A percentile compares a stretch with the other conserved stretches of the same genome.
These are phyloP conservation scores for Caenorhabditis virilis DNA, from an alignment of 2,888 invertebrate species.

Conservation along the genomic window DNA sequence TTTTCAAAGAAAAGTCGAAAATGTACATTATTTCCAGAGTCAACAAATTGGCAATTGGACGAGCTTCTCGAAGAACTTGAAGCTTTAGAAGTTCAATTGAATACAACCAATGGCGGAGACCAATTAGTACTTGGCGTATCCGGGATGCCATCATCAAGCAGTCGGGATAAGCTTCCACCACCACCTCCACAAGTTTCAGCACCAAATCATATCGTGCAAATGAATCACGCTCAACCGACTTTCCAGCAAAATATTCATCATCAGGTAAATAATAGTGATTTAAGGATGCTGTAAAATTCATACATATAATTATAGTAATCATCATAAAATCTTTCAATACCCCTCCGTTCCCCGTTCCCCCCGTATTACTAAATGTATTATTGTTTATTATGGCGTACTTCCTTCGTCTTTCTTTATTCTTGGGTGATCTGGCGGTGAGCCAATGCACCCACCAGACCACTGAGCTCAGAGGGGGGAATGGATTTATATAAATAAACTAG, in stretches of 20 bases:
- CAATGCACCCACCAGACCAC: no score
- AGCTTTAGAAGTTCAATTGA: constrained; percentile 79
- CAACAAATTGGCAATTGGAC: constrained; percentile 93
- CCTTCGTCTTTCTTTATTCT: no score
- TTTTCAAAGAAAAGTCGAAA: not conserved
- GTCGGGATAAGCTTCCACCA: constrained; percentile 8
- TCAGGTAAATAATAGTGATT: no score
- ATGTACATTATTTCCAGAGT: constrained; percentile 75
- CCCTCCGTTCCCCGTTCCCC: not conserved
- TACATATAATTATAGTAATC: no score
- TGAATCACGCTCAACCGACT: no score
- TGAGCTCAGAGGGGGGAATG: not conserved
- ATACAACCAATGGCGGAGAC: constrained; percentile 57
- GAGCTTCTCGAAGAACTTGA: constrained; percentile 93
- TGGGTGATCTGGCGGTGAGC: no score
- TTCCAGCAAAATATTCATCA: no score
- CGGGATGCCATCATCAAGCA: constrained; percentile 25
- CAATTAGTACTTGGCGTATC: constrained; percentile 68
- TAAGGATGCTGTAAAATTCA: no score
- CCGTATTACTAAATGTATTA: not conserved
- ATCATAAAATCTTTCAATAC: no score
- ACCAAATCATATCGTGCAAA: no score
- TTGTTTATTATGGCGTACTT: constrained; percentile 6
- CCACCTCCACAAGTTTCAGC: not conserved
- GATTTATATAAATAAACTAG: no score